Percentiles rank a stretch among this genome's conserved stretches.
These are phyloP conservation scores for Megastigmus dorsalis DNA, from an alignment of 2,888 invertebrate genomes.

Conservation along the genomic window DNA sequence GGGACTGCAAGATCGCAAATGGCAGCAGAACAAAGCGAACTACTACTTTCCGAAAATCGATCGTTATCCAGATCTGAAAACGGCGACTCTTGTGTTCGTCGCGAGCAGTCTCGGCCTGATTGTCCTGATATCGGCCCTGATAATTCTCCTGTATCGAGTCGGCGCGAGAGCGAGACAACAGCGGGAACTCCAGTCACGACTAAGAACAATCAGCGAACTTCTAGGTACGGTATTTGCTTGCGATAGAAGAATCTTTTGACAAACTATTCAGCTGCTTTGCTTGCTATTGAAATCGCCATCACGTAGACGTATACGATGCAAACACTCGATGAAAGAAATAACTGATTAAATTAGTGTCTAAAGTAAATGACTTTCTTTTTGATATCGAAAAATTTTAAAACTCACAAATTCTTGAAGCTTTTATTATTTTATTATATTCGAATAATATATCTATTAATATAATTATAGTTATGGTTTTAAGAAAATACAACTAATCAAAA, in stretches of 20 bases:
- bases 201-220: slow-evolving; percentile 82
- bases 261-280: neutral
- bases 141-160: slow-evolving; percentile 80
- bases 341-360: too few relatives aligned
- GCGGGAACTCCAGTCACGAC: slow-evolving; percentile 80
- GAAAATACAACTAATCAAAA: too few relatives aligned
- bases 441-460: too few relatives aligned
- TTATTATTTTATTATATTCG: too few relatives aligned
- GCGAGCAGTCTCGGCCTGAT: slow-evolving; percentile 80
- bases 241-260: neutral
- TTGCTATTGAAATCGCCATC: too few relatives aligned
- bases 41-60: slow-evolving; percentile 84
- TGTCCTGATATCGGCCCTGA: slow-evolving; percentile 79
- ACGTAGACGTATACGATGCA: too few relatives aligned
- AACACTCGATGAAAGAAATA: too few relatives aligned
- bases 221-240: slow-evolving; percentile 76
- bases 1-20: slow-evolving; percentile 77
- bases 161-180: slow-evolving; percentile 79
- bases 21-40: slow-evolving; percentile 82
- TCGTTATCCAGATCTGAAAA: slow-evolving; percentile 80
- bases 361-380: too few relatives aligned
- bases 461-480: too few relatives aligned
- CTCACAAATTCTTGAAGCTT: too few relatives aligned
- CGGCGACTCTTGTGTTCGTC: slow-evolving; percentile 80
- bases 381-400: too few relatives aligned